Evolutionary conservation across 2,113 vertebrate species (phyloP).

Genomic region (Solenodon paradoxus): DNA sequence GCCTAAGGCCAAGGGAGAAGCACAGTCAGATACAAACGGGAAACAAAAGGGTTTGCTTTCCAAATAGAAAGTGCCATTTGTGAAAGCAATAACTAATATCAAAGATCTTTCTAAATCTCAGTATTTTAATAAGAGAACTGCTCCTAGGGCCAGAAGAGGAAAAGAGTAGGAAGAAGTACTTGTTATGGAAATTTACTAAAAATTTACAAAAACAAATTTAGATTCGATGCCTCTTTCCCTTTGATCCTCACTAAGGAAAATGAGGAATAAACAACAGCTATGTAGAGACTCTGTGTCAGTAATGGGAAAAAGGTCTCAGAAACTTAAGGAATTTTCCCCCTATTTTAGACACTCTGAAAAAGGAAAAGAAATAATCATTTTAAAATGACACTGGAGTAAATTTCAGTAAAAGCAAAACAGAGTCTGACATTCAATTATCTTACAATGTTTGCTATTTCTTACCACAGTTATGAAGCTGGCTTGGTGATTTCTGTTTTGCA

Average conservation of each 20-base stretch:
- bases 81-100: background rate
- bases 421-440: background rate
- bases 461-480: background rate
- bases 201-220: conserved; percentile 13
- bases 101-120: background rate
- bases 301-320: background rate
- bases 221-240: background rate
- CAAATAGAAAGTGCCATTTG: background rate
- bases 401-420: conserved; percentile 14
- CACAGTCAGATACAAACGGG: background rate
- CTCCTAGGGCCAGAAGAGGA: background rate
- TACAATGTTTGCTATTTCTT: conserved; percentile 9
- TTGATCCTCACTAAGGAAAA: background rate
- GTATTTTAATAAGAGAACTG: background rate
- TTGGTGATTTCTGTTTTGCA: conserved; percentile 25
- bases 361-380: conserved; percentile 25
- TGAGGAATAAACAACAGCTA: background rate
- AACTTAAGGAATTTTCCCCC: background rate
- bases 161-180: background rate
- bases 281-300: background rate
- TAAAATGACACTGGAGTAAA: conserved; percentile 6
- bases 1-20: background rate
- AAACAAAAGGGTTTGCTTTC: background rate
- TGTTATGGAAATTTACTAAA: background rate
- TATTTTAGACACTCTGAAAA: conserved; percentile 2